These are phyloP conservation scores for Xiphophorus hellerii DNA, from an alignment of 2,113 vertebrate species.

Conservation along the genomic window DNA sequence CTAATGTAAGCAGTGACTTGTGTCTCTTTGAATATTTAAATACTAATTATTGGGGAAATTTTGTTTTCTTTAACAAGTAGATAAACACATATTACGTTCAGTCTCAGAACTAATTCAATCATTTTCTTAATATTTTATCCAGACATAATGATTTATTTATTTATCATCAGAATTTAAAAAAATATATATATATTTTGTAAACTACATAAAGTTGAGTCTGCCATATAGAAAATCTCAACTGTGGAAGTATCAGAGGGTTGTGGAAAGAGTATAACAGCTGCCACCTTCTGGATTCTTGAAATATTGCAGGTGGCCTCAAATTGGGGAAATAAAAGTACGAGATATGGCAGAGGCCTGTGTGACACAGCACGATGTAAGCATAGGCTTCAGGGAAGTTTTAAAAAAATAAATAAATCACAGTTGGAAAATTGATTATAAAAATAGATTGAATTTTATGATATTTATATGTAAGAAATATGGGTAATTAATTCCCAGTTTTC, in stretches of 20 bases:
- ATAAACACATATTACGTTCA: too few species aligned
- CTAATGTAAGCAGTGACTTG: neutral
- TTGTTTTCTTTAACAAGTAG: neutral
- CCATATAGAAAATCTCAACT: neutral
- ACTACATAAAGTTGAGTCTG: neutral
- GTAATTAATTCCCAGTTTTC: neutral
- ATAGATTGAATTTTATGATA: neutral
- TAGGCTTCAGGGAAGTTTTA: neutral
- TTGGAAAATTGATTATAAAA: neutral
- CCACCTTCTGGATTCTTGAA: constrained; percentile 79
- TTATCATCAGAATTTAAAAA: neutral
- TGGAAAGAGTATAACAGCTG: constrained; percentile 79
- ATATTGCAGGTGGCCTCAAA: constrained; percentile 58
- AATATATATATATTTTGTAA: neutral
- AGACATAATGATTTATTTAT: neutral
- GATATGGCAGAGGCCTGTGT: neutral
- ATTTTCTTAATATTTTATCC: neutral
- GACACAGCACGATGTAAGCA: neutral
- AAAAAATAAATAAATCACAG: too few species aligned
- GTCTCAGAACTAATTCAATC: neutral
- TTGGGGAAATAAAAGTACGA: constrained; percentile 1
- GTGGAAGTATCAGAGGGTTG: constrained; percentile 15
- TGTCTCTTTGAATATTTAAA: neutral
- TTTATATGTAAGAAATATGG: neutral
- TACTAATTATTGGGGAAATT: too few species aligned